phyloP scores from a whole-genome alignment of 2,888 invertebrate species.

The Agriopis leucophaearia region DNA sequence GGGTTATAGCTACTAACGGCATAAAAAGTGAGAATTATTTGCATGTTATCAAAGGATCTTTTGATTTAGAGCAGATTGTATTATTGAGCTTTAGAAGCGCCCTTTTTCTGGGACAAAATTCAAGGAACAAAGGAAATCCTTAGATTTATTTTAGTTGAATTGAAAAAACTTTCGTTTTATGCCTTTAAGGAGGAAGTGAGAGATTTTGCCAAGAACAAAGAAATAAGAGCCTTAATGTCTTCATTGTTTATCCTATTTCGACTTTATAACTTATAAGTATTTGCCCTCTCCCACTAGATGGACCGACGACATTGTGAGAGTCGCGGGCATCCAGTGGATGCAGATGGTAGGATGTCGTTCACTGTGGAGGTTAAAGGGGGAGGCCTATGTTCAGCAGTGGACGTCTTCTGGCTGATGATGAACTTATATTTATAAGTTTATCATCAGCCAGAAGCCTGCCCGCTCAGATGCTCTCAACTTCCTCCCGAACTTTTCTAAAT shows the following conservation, averaged over 20 bases:
- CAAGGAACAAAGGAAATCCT: slow-evolving; percentile 7
- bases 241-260: not conserved
- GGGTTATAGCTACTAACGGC: no score
- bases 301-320: no score
- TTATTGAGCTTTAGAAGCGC: not conserved
- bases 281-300: no score
- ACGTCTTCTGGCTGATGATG: no score
- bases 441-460: no score
- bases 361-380: no score
- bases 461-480: not conserved
- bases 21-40: not conserved
- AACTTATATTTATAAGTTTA: no score
- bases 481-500: no score
- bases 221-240: not conserved
- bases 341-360: no score
- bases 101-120: slow-evolving; percentile 8
- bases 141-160: slow-evolving; percentile 10
- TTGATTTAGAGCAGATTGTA: not conserved
- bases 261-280: not conserved
- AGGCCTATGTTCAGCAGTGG: no score
- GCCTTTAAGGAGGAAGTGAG: slow-evolving; percentile 5
- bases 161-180: slow-evolving; percentile 7
- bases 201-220: not conserved
- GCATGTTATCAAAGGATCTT: not conserved
- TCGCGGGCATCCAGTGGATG: no score